Conservation (phyloP, 2,888 invertebrate genomes). For the Teleogryllus oceanicus region DNA sequence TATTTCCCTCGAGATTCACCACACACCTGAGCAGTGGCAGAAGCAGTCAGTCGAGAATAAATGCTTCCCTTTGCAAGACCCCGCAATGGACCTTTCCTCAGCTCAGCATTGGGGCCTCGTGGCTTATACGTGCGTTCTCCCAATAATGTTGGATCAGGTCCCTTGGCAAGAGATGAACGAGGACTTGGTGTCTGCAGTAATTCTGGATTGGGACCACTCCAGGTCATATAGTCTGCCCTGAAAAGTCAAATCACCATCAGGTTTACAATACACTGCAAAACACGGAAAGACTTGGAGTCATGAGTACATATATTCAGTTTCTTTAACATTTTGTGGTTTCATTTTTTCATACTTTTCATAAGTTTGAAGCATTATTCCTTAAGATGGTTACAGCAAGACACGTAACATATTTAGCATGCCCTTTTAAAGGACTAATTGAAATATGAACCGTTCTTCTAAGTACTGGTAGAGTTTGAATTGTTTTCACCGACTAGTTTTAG, state of each 20-base stretch:
- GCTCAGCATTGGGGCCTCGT: slow-evolving; percentile 62
- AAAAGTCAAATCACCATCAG: slow-evolving; percentile 34
- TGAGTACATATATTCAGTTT: no score
- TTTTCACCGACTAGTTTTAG: no score
- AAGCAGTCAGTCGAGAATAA: slow-evolving; percentile 60
- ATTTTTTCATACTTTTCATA: no score
- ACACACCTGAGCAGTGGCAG: slow-evolving; percentile 20
- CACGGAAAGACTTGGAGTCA: no score
- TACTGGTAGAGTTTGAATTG: no score
- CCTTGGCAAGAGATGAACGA: slow-evolving; percentile 50
- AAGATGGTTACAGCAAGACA: no score
- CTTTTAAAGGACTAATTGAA: no score
- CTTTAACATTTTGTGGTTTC: no score
- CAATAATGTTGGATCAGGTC: slow-evolving; percentile 55
- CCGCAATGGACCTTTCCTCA: slow-evolving; percentile 68
- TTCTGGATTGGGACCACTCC: slow-evolving; percentile 75
- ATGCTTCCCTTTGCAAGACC: slow-evolving; percentile 76
- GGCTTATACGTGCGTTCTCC: slow-evolving; percentile 52
- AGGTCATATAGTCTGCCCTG: slow-evolving; percentile 77
- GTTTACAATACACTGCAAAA: no score
- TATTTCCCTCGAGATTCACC: slow-evolving; percentile 36
- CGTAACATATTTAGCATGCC: no score
- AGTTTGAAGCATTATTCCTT: no score
- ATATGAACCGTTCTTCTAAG: no score
- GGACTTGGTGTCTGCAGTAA: slow-evolving; percentile 51